These are phyloP conservation scores for Orestias chungarensis DNA, from an alignment of 2,797 vertebrate genomes.

Conservation along the genomic window DNA sequence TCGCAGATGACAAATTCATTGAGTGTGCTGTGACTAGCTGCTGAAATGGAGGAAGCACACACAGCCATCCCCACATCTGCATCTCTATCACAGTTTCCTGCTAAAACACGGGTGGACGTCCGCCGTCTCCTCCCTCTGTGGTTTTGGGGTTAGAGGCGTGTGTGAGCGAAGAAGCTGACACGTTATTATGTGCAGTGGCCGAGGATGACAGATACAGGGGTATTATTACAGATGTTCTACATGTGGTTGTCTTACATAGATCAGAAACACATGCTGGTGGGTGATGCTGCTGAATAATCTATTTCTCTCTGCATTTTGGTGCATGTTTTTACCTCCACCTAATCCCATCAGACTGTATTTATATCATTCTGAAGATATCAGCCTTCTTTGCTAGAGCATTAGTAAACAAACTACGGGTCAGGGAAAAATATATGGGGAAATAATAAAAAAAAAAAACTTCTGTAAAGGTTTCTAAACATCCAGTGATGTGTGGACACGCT, in stretches of 20 bases:
- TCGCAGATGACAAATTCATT: conserved; percentile 25
- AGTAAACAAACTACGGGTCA: neutral
- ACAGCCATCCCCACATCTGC: conserved; percentile 7
- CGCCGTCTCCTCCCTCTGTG: conserved; percentile 4
- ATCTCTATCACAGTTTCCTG: conserved; percentile 33
- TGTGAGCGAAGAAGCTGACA: conserved; percentile 13
- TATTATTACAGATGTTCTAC: conserved; percentile 17
- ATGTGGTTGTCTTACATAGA: conserved; percentile 20
- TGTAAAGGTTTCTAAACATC: no score
- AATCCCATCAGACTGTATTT: neutral
- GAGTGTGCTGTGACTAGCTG: conserved; percentile 26
- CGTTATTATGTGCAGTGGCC: conserved; percentile 38
- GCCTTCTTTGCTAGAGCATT: no score
- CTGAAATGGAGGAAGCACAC: conserved; percentile 9
- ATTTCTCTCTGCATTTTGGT: neutral
- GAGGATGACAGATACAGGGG: conserved; percentile 17
- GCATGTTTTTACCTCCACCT: neutral
- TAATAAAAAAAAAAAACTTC: no score
- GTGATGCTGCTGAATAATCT: neutral
- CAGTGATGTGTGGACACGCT: neutral
- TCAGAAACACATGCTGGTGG: neutral
- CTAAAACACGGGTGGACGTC: conserved; percentile 23
- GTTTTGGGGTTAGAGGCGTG: conserved; percentile 33
- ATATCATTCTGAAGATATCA: no score
- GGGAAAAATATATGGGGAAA: neutral